A percentile compares a stretch with the other conserved stretches of the same genome.
Evolutionary conservation across 2,797 vertebrate species (phyloP).

Genomic region (Pangasius sanitwongsei): DNA sequence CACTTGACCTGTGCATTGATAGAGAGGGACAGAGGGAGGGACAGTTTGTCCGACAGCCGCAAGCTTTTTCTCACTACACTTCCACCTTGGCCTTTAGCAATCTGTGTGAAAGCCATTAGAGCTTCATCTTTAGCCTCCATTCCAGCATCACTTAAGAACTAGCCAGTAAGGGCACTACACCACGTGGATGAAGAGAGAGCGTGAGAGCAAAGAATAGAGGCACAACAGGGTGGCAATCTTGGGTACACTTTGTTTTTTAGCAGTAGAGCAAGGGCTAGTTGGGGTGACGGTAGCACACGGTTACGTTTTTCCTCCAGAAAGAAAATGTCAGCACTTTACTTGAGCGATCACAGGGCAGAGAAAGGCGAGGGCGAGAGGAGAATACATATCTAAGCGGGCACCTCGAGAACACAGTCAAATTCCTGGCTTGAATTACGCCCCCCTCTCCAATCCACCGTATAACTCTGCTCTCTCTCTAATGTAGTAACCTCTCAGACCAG

Average conservation of each 20-base stretch:
- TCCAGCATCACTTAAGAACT: slow-evolving; percentile 69
- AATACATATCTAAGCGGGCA: slow-evolving; percentile 54
- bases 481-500: slow-evolving; percentile 53
- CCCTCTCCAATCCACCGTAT: slow-evolving; percentile 4
- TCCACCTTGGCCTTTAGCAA: slow-evolving; percentile 60
- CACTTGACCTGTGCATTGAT: slow-evolving; percentile 67
- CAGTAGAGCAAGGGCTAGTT: slow-evolving; percentile 32
- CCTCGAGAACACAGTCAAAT: slow-evolving; percentile 15
- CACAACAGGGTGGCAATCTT: slow-evolving; percentile 51
- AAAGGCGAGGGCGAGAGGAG: slow-evolving; percentile 45
- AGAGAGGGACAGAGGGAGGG: slow-evolving; percentile 34
- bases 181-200: slow-evolving; percentile 43
- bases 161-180: slow-evolving; percentile 60
- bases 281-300: slow-evolving; percentile 34
- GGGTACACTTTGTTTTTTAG: slow-evolving; percentile 49
- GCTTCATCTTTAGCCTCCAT: slow-evolving; percentile 59
- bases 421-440: background rate
- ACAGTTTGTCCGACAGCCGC: slow-evolving; percentile 40
- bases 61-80: slow-evolving; percentile 27
- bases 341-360: slow-evolving; percentile 48
- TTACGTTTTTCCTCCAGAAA: slow-evolving; percentile 21
- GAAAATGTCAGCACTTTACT: slow-evolving; percentile 62
- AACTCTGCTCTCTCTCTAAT: slow-evolving; percentile 29
- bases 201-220: slow-evolving; percentile 34
- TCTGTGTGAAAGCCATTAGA: slow-evolving; percentile 73